phyloP scores from a whole-genome alignment of 2,888 invertebrate genomes.

The Nasonia oneida region DNA sequence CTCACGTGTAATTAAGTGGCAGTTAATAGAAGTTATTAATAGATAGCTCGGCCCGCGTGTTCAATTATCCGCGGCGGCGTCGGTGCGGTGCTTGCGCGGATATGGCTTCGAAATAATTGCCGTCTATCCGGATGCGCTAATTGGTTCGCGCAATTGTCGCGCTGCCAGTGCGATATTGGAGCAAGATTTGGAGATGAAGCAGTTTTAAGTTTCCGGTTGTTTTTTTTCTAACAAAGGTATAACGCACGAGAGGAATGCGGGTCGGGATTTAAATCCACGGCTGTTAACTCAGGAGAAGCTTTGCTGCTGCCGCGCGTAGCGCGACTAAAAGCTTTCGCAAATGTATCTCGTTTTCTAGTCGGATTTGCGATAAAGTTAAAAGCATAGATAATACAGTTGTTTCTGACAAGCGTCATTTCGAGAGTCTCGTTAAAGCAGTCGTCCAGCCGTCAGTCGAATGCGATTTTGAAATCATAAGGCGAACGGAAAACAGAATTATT shows the following conservation, averaged over 20 bases:
- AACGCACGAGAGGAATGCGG: background rate
- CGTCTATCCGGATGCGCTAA: background rate
- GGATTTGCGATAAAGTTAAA: background rate
- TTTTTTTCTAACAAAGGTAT: background rate
- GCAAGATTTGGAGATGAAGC: too few species aligned
- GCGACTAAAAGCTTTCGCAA: slow-evolving; percentile 20
- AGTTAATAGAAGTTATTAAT: background rate
- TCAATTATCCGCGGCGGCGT: background rate
- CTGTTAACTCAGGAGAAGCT: slow-evolving; percentile 2
- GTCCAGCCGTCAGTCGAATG: background rate
- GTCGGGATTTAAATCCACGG: background rate
- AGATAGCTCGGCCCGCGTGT: background rate
- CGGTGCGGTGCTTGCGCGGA: background rate
- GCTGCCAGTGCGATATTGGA: too few species aligned
- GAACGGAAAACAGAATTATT: background rate
- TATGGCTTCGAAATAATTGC: background rate
- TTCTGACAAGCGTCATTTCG: background rate
- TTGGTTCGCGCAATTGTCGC: background rate
- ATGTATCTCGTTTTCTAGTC: background rate
- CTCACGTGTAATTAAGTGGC: background rate
- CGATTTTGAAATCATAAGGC: background rate
- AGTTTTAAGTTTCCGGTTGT: too few species aligned
- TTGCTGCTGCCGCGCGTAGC: background rate
- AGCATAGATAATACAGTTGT: background rate
- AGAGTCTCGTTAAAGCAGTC: background rate